These are phyloP conservation scores for Trachelus stipa DNA, from an alignment of 2,888 invertebrate genomes.

Conservation along the genomic window DNA sequence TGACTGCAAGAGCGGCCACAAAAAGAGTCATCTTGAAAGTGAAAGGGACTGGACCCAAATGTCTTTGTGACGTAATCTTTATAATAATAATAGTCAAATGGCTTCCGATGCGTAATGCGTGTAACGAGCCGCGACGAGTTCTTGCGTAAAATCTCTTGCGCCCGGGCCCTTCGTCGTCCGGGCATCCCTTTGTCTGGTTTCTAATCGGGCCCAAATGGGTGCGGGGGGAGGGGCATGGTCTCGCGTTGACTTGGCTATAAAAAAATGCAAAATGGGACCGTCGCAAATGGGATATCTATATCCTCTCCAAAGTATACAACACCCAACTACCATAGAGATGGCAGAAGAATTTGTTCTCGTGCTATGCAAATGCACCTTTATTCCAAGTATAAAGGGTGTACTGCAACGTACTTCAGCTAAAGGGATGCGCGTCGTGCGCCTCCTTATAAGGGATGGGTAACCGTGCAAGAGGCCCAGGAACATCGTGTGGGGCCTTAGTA, in stretches of 20 bases:
- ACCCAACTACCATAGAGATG: background rate
- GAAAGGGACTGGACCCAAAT: background rate
- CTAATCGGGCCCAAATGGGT: background rate
- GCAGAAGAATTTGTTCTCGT: background rate
- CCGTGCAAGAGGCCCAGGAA: background rate
- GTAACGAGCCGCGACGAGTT: background rate
- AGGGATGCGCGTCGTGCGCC: slow-evolving; percentile 2
- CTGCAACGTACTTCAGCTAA: background rate
- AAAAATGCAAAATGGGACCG: background rate
- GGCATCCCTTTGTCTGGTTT: background rate
- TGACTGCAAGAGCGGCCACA: background rate
- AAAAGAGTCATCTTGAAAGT: background rate
- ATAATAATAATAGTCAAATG: background rate
- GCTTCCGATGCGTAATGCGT: background rate
- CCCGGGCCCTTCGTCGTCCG: background rate
- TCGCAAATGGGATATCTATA: background rate
- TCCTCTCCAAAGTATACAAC: background rate
- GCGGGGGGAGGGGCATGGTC: too few species aligned
- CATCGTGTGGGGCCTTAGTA: background rate
- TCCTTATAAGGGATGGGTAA: slow-evolving; percentile 4
- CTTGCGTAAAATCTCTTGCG: background rate
- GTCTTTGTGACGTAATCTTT: background rate
- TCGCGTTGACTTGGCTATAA: background rate
- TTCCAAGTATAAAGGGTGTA: background rate
- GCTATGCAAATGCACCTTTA: background rate